These are phyloP conservation scores for Clamator glandarius DNA, from an alignment of 2,797 vertebrate genomes.

Conservation along the genomic window DNA sequence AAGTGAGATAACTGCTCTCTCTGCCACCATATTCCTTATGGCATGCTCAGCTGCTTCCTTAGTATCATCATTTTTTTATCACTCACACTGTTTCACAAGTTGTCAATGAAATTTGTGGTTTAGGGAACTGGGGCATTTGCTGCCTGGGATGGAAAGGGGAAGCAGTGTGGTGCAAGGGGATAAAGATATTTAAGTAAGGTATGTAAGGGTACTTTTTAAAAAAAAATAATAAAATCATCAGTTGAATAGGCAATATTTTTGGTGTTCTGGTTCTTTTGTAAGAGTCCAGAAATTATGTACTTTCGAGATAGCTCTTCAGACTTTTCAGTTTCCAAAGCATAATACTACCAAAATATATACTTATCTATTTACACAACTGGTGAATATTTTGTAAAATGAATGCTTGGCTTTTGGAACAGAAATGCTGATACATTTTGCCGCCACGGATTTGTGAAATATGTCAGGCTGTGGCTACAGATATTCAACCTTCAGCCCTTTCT, in stretches of 20 bases:
- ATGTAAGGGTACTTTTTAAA: not conserved
- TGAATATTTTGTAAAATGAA: constrained; percentile 21
- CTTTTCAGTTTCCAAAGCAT: not conserved
- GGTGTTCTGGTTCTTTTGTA: not conserved
- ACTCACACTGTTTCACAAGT: not conserved
- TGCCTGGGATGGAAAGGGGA: not conserved
- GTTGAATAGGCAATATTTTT: not conserved
- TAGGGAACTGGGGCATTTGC: not conserved
- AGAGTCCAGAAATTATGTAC: not conserved
- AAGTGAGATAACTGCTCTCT: not conserved
- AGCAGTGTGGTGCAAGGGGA: not conserved
- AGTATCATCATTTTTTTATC: not conserved
- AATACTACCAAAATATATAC: not conserved
- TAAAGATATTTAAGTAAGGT: not conserved
- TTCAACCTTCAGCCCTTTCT: not conserved
- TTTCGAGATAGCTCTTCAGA: not conserved
- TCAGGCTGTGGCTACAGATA: not conserved
- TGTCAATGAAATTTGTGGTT: not conserved
- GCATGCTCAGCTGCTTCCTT: not conserved
- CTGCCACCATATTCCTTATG: not conserved
- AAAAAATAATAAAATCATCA: not conserved
- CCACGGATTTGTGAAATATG: constrained; percentile 10
- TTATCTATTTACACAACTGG: constrained; percentile 11
- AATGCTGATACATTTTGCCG: not conserved
- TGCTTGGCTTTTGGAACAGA: constrained; percentile 20